Base-by-base conservation (phyloP, 2,888 invertebrate species). In the Drymonia ruficornis region DNA sequence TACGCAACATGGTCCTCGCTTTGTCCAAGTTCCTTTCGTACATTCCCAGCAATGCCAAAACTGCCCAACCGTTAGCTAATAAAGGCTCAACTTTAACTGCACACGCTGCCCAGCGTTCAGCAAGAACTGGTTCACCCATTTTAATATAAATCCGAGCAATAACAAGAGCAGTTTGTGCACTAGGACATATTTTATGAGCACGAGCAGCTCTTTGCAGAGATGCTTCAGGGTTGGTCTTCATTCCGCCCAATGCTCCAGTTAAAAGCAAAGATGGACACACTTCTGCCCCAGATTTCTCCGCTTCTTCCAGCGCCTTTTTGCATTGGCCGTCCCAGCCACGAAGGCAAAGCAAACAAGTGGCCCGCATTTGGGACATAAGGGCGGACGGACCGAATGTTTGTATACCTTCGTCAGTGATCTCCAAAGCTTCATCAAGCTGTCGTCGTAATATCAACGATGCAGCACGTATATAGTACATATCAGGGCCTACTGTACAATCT, bases 1-100 rank as follows among this genome's bases (percentile, higher is more conserved):
- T 89, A 8, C 89, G 85, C 3, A 90, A 63, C 83, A 90, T 81
- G 1, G 77, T 70, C 45, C 80, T 78, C 1, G 89, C 90, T 63
- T 81, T 86, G 9, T 86, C 72, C 1, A 84, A 18, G 23, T 87
- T 72, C 46, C 74, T 78, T 38, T 84, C 79, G 45, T 78, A 70
- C 77, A 90, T 82, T 9, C 88, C 88, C 38, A 90, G 62, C 16
- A 88, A 48, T n/a, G 85, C 82, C 59, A 92, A 63, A 59, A 88
- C 70, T 3, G 88, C 90, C 92, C 92, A 92, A 0, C 84, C 92
- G 66, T 92, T 89, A 4, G 91, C 78, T 29, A 91, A 67, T 28
- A 82, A 65, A 1, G 91, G 89, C 59, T 91, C 92, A 19, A 72
- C 54, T 52, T 87, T 86, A 0, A 91, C 89, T 40, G 91, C 86